phyloP scores from a whole-genome alignment of 92 coral and sea anemone genomes.

The Phenganax stokvisi region DNA sequence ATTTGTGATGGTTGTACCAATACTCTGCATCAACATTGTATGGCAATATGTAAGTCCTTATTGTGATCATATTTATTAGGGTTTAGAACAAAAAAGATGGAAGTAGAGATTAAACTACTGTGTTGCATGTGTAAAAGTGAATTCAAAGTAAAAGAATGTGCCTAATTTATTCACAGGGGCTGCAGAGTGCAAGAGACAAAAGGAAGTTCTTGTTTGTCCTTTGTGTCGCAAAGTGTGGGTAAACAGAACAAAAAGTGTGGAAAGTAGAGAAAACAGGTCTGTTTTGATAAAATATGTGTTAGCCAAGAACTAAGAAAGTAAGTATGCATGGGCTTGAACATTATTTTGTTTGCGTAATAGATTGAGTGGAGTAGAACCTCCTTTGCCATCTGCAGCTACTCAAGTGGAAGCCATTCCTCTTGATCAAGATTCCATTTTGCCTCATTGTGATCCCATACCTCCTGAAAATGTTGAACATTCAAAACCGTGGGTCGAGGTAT shows the following conservation, averaged over 20 bases:
- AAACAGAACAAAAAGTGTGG: conserved; percentile 37
- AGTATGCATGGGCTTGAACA: background rate
- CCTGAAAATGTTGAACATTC: conserved; percentile 74
- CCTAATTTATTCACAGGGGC: conserved; percentile 59
- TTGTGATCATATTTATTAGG: background rate
- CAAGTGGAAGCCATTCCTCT: conserved; percentile 70
- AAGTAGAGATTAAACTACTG: no score
- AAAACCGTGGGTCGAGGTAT: conserved; percentile 92
- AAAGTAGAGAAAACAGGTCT: conserved; percentile 16
- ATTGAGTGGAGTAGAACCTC: conserved; percentile 54
- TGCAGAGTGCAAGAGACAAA: conserved; percentile 71
- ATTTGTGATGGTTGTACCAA: conserved; percentile 80
- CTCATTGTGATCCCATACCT: conserved; percentile 89
- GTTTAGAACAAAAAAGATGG: no score
- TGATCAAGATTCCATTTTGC: conserved; percentile 49
- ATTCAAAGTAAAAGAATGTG: background rate
- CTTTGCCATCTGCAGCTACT: conserved; percentile 68
- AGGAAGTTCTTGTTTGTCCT: conserved; percentile 84
- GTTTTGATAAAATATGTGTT: background rate
- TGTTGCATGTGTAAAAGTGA: no score
- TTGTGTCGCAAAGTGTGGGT: conserved; percentile 75
- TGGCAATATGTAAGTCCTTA: conserved; percentile 81
- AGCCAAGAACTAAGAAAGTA: no score
- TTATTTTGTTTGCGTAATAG: conserved; percentile 17
- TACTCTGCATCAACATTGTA: conserved; percentile 89